Base-by-base conservation (phyloP, 2,113 vertebrate species). In the Hippocampus mohnikei region DNA sequence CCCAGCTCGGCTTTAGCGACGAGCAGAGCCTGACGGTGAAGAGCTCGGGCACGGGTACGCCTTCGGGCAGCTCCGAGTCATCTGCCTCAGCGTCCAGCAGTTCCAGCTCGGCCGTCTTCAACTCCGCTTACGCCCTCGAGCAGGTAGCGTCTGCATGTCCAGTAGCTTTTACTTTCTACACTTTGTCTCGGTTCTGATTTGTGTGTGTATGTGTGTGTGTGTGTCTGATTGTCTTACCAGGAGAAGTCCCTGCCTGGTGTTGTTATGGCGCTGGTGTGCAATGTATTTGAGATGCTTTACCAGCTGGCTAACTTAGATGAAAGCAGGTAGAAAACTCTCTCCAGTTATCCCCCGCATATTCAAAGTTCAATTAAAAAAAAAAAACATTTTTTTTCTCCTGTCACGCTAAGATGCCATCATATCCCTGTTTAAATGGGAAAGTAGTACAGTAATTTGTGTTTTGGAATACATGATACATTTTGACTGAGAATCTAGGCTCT, bases 261-360 rank as follows among this genome's bases (percentile, higher is more conserved):
- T 40, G 97, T 99, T 80, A 99, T 99, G 97, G 97, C 97, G 18
- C 90, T 99, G 0, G 97, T 98, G 64, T 98, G 96, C 76, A 98
- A 98, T 42, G 97, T 99, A 25, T 99, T 99, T 84, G 97, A 99
- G 88, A 98, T 99, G 96, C 94, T 99, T 61, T 99, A 99, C 85
- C 96, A 99, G 77, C 94, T 99, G 73, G 97, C 97, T 81, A 99
- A 98, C 77, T 90, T 99, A 2, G 97, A 98, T 71, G 97, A 98
- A 83, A 93, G 95, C 73, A 95, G 97, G 97, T 98, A 89, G 90
- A 80, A 41, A 29, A 40, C 3, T 13, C 41, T 25, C n/a, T 1
- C 8, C 23, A 58, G 15, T 12, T 4, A 25, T 66, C 42, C 18
- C 41, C 13, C 37, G 7, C 59, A 61, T 25, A 20, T 66, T 66